Evolutionary conservation across 2,888 invertebrate species (phyloP).

Genomic region (Horisme vitalbata): DNA sequence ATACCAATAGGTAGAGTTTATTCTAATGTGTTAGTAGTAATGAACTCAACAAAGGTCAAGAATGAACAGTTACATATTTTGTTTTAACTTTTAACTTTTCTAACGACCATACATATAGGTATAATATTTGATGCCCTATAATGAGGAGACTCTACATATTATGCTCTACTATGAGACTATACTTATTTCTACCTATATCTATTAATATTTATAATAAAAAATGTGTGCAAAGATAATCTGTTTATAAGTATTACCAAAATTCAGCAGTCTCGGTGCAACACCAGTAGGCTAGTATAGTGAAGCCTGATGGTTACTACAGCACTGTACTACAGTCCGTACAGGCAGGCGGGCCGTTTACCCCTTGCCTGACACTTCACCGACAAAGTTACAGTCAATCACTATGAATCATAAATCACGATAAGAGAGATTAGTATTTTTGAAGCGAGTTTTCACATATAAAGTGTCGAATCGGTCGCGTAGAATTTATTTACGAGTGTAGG

Average conservation of each 20-base stretch:
- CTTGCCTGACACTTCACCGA: constrained; percentile 51
- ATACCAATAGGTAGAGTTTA: too few species aligned
- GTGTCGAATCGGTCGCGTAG: constrained; percentile 43
- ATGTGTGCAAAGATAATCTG: neutral
- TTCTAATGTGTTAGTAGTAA: too few species aligned
- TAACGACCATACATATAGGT: too few species aligned
- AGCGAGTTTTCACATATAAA: constrained; percentile 37
- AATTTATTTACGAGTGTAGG: constrained; percentile 67
- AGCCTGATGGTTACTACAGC: constrained; percentile 60
- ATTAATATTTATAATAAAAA: too few species aligned
- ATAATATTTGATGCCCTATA: too few species aligned
- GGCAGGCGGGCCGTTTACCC: constrained; percentile 64
- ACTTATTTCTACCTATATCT: too few species aligned
- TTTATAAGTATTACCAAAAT: constrained; percentile 35
- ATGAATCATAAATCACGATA: constrained; percentile 41
- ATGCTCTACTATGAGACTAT: too few species aligned
- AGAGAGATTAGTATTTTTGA: constrained; percentile 15
- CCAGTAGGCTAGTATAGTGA: too few species aligned
- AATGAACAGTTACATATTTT: too few species aligned
- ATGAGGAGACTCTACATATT: too few species aligned
- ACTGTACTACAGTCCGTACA: constrained; percentile 69
- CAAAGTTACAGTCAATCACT: constrained; percentile 45
- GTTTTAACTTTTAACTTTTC: too few species aligned
- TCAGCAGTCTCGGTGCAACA: constrained; percentile 51
- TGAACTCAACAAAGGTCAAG: too few species aligned